Evolutionary conservation across 64 coral and sea anemone species (phyloP).

Genomic region (Pachyseris speciosa): DNA sequence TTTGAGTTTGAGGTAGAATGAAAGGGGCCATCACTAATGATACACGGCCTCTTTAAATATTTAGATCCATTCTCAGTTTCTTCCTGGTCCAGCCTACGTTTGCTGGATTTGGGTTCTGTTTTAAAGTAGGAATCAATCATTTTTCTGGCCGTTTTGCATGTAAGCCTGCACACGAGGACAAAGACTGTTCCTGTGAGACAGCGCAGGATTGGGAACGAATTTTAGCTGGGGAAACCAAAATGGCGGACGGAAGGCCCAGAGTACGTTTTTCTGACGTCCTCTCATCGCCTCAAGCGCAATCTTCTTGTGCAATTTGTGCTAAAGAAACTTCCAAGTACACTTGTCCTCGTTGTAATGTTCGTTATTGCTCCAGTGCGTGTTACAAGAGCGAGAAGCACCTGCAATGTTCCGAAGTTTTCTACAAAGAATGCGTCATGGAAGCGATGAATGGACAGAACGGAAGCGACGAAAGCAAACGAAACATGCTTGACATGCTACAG

Average conservation of each 20-base stretch:
- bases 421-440: conserved; percentile 84
- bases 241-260: conserved; percentile 64
- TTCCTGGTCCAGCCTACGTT: conserved; percentile 8
- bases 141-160: too few species aligned
- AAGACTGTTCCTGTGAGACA: not conserved
- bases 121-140: conserved; percentile 82
- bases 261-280: not conserved
- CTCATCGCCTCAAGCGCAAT: conserved; percentile 1
- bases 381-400: conserved; percentile 88
- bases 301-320: conserved; percentile 72
- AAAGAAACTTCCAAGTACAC: conserved; percentile 89
- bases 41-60: not conserved
- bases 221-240: conserved; percentile 35
- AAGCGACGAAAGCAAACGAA: conserved; percentile 65
- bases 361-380: conserved; percentile 89
- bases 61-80: not conserved
- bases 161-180: too few species aligned
- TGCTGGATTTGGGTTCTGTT: conserved; percentile 29
- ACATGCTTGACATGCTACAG: conserved; percentile 83
- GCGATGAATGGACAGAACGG: conserved; percentile 23
- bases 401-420: conserved; percentile 91
- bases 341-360: conserved; percentile 83
- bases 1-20: not conserved
- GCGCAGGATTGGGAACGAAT: not conserved
- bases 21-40: not conserved